Evolutionary conservation across 2,888 invertebrate genomes (phyloP).

Genomic region (Apodemia hepburni): DNA sequence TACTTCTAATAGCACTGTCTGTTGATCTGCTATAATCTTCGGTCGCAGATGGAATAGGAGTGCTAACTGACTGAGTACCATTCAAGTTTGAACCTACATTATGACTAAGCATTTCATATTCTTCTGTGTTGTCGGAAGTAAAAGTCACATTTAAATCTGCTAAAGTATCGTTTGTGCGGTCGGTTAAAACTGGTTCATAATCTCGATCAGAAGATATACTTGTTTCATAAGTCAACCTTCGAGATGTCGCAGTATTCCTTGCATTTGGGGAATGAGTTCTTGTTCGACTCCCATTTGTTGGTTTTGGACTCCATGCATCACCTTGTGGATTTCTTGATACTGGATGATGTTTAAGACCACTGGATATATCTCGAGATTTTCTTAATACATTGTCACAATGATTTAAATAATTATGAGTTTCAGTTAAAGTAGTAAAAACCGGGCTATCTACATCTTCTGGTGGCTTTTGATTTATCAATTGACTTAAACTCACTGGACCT

Average conservation of each 20-base stretch:
- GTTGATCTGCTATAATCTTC: conserved; percentile 34
- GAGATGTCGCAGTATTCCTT: conserved; percentile 41
- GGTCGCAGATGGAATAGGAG: conserved; percentile 29
- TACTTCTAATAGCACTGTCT: conserved; percentile 43
- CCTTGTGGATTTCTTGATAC: conserved; percentile 24
- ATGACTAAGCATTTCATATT: conserved; percentile 35
- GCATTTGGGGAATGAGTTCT: conserved; percentile 48
- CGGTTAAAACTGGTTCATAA: conserved; percentile 58
- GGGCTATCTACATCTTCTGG: conserved; percentile 43
- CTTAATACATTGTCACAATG: conserved; percentile 58
- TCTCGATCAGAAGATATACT: conserved; percentile 55
- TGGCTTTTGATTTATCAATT: conserved; percentile 55
- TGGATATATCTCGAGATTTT: conserved; percentile 58
- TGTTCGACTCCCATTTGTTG: conserved; percentile 41
- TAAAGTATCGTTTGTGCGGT: conserved; percentile 73
- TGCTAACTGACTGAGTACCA: conserved; percentile 33
- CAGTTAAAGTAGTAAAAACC: conserved; percentile 48
- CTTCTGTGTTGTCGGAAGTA: conserved; percentile 60
- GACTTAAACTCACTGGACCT: conserved; percentile 68
- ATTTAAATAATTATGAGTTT: conserved; percentile 56
- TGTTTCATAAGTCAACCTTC: conserved; percentile 57
- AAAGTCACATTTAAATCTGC: conserved; percentile 72
- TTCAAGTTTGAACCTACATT: conserved; percentile 33
- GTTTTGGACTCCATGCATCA: conserved; percentile 35
- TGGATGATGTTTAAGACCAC: conserved; percentile 48